Conservation (phyloP, 1,140 invertebrate species). For the Diabrotica undecimpunctata region DNA sequence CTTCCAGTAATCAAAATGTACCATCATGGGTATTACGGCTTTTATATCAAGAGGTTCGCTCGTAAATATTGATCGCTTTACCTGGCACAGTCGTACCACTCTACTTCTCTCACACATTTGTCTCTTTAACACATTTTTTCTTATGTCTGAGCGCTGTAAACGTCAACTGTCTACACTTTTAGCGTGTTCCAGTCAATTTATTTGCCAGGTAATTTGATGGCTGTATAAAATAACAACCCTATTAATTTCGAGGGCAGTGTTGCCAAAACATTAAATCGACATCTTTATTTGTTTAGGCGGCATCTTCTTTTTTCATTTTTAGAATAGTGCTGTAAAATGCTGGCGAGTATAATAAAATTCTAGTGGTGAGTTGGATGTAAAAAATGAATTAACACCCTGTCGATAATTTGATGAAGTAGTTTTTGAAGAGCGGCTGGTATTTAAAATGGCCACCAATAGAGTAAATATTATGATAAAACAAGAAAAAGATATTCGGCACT, state of each 20-base stretch:
- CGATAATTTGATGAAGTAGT: conserved; percentile 7
- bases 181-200: conserved; percentile 21
- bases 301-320: conserved; percentile 16
- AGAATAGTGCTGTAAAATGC: conserved; percentile 6
- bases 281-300: conserved; percentile 14
- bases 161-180: conserved; percentile 26
- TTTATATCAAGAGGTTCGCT: neutral
- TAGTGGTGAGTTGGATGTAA: conserved; percentile 10
- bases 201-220: conserved; percentile 23
- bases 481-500: too few species aligned
- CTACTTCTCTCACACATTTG: conserved; percentile 7
- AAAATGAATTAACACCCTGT: conserved; percentile 10
- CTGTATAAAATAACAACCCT: conserved; percentile 24
- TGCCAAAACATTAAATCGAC: conserved; percentile 16
- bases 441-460: neutral
- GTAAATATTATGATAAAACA: neutral
- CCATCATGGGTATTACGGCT: neutral
- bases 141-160: conserved; percentile 24
- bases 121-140: conserved; percentile 27
- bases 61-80: conserved; percentile 2
- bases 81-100: neutral
- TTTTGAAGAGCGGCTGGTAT: neutral
- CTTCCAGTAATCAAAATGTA: neutral
- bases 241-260: conserved; percentile 19
- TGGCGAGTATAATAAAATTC: conserved; percentile 16